Conservation (phyloP, 2,888 invertebrate genomes). For the Alcis repandata region DNA sequence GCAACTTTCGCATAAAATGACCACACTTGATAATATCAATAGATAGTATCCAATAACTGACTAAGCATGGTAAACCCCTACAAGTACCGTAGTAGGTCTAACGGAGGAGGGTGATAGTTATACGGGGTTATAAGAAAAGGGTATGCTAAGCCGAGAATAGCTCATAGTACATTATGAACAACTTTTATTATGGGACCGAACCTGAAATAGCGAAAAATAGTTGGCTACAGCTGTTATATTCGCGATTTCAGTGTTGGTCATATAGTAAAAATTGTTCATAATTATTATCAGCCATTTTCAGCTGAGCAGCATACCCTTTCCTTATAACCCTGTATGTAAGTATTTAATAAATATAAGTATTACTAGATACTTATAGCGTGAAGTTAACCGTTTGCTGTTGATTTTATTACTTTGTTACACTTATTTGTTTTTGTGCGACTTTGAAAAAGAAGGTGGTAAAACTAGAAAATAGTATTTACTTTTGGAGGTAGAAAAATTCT, state of each 20-base stretch:
- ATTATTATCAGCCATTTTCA: too few species aligned
- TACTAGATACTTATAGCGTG: conserved; percentile 17
- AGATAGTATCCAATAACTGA: conserved; percentile 23
- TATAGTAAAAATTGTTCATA: too few species aligned
- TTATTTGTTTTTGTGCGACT: background rate
- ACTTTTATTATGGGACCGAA: too few species aligned
- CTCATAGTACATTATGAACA: too few species aligned
- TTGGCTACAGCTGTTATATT: too few species aligned
- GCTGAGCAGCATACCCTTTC: too few species aligned
- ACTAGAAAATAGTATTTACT: background rate
- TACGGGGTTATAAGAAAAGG: too few species aligned
- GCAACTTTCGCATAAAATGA: conserved; percentile 13
- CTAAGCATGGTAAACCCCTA: conserved; percentile 31
- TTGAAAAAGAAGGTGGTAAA: background rate
- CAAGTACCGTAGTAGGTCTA: conserved; percentile 29
- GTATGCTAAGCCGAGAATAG: too few species aligned
- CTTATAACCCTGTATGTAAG: too few species aligned
- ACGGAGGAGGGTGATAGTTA: conserved; percentile 30
- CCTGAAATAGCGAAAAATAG: too few species aligned
- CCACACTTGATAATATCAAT: conserved; percentile 3
- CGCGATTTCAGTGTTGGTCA: too few species aligned
- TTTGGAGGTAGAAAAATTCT: too few species aligned
- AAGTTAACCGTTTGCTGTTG: conserved; percentile 6
- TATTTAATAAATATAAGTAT: conserved; percentile 23
- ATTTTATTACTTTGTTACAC: conserved; percentile 22